Conservation (phyloP, 2,113 vertebrate species). For the Xerus inauris region DNA sequence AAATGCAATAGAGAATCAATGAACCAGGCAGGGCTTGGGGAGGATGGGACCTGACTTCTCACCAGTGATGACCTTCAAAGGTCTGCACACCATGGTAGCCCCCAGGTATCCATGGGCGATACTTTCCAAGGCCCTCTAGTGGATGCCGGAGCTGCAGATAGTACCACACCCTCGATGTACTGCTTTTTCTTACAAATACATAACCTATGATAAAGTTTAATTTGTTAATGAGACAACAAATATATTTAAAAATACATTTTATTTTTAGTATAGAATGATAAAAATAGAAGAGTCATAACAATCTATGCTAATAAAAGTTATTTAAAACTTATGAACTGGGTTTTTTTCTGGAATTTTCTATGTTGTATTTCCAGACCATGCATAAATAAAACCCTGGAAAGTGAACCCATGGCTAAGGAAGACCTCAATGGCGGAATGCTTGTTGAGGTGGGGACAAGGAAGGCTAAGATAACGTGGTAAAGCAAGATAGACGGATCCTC, state of each 20-base stretch:
- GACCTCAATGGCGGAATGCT: neutral
- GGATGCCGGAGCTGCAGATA: neutral
- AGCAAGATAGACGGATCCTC: neutral
- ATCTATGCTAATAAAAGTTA: neutral
- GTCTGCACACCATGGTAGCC: no score
- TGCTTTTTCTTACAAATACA: neutral
- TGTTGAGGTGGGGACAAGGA: no score
- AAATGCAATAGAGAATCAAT: neutral
- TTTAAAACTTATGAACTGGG: neutral
- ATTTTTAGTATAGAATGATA: neutral
- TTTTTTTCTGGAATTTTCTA: neutral
- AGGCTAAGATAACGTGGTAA: no score
- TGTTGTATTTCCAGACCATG: neutral
- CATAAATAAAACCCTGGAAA: neutral
- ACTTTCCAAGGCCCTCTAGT: neutral
- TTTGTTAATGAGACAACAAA: neutral
- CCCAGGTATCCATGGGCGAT: neutral
- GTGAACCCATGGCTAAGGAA: no score
- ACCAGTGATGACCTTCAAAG: neutral
- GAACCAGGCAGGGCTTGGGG: fast-evolving
- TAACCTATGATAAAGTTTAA: neutral
- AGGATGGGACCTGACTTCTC: neutral
- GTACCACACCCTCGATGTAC: neutral
- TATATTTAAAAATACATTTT: no score
- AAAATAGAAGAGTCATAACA: neutral